Evolutionary conservation across 2,797 vertebrate species (phyloP).

Genomic region (Diplodus puntazzo): DNA sequence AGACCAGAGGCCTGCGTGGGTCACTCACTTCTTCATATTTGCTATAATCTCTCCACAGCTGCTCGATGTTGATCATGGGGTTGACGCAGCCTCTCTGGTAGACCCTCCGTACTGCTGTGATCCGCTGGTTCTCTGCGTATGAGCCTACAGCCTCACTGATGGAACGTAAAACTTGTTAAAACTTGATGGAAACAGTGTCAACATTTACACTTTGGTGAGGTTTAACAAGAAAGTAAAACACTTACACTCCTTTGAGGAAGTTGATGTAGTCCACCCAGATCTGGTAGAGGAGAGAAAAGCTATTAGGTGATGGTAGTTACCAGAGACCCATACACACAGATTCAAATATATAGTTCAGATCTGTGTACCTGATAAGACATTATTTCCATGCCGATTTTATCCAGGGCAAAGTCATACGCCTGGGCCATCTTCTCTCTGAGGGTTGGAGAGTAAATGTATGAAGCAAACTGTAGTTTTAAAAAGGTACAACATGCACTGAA

Average conservation of each 20-base stretch:
- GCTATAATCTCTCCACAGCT: constrained; percentile 99
- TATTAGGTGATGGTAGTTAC: constrained; percentile 13
- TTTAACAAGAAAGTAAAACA: constrained; percentile 45
- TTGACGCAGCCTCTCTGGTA: constrained; percentile 99
- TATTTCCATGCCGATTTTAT: constrained; percentile 99
- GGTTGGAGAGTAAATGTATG: not conserved
- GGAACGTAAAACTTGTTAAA: not conserved
- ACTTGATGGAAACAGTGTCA: not conserved
- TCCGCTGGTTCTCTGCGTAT: constrained; percentile 98
- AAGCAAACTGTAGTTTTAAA: not conserved
- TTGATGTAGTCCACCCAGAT: constrained; percentile 99
- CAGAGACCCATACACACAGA: not conserved
- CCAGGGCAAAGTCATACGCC: constrained; percentile 98
- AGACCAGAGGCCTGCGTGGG: not conserved
- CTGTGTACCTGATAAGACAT: constrained; percentile 97
- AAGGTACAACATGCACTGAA: no score
- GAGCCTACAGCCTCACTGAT: constrained; percentile 97
- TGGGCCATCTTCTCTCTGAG: constrained; percentile 99
- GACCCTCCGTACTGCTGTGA: constrained; percentile 97
- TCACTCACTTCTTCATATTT: constrained; percentile 97
- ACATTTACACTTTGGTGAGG: not conserved
- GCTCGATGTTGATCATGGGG: constrained; percentile 99
- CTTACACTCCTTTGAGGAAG: constrained; percentile 99
- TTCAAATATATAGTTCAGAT: not conserved
- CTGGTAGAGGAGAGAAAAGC: constrained; percentile 74